Conservation (phyloP, 1,140 invertebrate species). For the Littorina saxatilis region DNA sequence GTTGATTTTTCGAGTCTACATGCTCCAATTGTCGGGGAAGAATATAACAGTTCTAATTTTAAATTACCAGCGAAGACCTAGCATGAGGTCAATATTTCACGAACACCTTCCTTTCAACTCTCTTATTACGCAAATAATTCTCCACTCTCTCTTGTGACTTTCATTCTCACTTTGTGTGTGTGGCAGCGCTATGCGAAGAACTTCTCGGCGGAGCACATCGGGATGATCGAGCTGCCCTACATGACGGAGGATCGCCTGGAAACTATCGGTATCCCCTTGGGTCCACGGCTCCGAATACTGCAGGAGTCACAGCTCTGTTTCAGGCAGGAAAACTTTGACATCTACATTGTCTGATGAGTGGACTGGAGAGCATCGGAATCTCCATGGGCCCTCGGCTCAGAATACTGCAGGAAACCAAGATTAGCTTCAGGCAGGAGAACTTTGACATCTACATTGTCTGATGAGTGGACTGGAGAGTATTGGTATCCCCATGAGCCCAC, state of each 20-base stretch:
- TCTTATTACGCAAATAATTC: too few relatives aligned
- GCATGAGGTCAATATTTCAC: too few relatives aligned
- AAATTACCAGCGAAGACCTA: too few relatives aligned
- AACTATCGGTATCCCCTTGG: conserved; percentile 92
- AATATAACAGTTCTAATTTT: neutral
- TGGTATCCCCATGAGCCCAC: conserved; percentile 91
- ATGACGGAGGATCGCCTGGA: conserved; percentile 91
- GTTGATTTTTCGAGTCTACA: neutral
- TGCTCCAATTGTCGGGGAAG: neutral
- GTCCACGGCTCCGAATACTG: conserved; percentile 90
- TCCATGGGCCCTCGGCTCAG: conserved; percentile 91
- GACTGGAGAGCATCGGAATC: conserved; percentile 89
- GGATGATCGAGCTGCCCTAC: conserved; percentile 94
- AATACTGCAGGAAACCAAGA: conserved; percentile 89
- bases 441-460: conserved; percentile 77
- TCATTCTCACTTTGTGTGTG: neutral
- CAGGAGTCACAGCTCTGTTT: conserved; percentile 84
- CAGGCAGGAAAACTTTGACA: conserved; percentile 76
- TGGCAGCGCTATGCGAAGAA: conserved; percentile 89
- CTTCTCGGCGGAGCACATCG: conserved; percentile 92
- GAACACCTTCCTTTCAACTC: too few relatives aligned
- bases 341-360: conserved; percentile 76
- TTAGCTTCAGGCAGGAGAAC: conserved; percentile 75
- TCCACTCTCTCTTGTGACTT: too few relatives aligned
- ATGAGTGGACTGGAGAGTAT: conserved; percentile 84